Evolutionary conservation across 2,888 invertebrate genomes (phyloP), one percentile per base, ranked within the genome.

Genomic region (Conus canariensis): DNA sequence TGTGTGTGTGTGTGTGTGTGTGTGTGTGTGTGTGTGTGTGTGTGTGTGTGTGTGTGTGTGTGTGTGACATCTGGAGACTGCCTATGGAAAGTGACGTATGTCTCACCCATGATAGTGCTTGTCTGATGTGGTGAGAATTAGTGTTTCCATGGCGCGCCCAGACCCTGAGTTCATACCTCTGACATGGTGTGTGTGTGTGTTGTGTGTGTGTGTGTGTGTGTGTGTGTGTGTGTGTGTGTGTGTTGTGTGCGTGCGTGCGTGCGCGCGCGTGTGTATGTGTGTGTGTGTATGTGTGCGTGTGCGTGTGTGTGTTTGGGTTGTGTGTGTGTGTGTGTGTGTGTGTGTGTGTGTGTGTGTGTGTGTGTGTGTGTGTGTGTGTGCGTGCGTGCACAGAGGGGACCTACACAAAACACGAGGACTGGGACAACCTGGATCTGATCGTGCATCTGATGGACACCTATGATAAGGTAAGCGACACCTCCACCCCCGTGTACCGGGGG

Each of bases 361-460:
- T 5, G 19, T 83, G 22, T 7, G 16, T 7, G 64, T 64, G 22
- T 83, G 56, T 45, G 58, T 83, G 58, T 83, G 58, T 58, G 12
- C 10, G 3, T 83, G 83, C 56, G n/a, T 56, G 90, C 91, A 45
- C 94, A 96, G 97, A 97, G 93, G 97, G 96, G 90, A 96, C 96
- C 6, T 97, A 97, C 92, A 96, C 96, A 19, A 96, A 96, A 91
- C 95, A 95, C 70, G 96, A 96, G 90, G 94, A 93, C 56, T 94
- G 96, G 59, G 96, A 96, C 77, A 95, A 95, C 5, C 96, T 96
- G 89, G 96, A 96, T n/a, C 91, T 96, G 60, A 92, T 93, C 12
- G 95, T 97, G 2, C 95, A 96, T 92, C 93, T 97, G 45, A 97
- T 97, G 97, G 97, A 97, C 91, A 97, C 97, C 0, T 96, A 96